Base-by-base conservation (phyloP, 2,113 vertebrate genomes). In the Elephantulus edwardii region DNA sequence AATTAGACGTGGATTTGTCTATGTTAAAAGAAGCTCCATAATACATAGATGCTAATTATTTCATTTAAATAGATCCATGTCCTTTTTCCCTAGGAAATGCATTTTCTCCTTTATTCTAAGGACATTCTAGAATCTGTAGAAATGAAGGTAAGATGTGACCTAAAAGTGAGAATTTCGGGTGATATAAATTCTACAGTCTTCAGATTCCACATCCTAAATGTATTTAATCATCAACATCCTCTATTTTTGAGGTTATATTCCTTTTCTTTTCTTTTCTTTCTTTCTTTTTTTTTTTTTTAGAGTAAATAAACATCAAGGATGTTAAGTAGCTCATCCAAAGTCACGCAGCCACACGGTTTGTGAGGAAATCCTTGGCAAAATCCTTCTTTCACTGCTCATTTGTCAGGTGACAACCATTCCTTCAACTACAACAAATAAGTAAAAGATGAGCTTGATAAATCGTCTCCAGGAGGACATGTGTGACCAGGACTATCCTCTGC, bases 291-390 rank as follows among this genome's bases (percentile, higher is more conserved):
- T 38, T n/a, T 7, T 40, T 5, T 58, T 84, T 62, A 62, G 58
- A 74, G 30, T n/a, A 46, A 84, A 19, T 19, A 30, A 33, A 54
- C 24, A 38, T 75, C 74, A 46, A 80, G 44, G 28, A 72, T 76
- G 17, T 62, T 85, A 84, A 40, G 6, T 35, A 28, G n/a, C 71
- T 88, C 11, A 8, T 58, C 30, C 54, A 71, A 92, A 92, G 44
- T 79, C n/a, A 42, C 7, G 26, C 1, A 42, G 35, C 28, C 33
- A 40, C n/a, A 66, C 13, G 2, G 1, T 77, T 62, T 64, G 17
- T 22, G 58, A 40, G 16, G 35, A 87, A 84, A 88, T 46, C 38
- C 26, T 86, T 74, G 38, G 82, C n/a, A 83, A 90, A 44, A 38
- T 40, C 22, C 33, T 35, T 3, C 17, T 66, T 33, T 20, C 38